Base-by-base conservation (phyloP, 1,140 invertebrate species). In the Solenopsis invicta region DNA sequence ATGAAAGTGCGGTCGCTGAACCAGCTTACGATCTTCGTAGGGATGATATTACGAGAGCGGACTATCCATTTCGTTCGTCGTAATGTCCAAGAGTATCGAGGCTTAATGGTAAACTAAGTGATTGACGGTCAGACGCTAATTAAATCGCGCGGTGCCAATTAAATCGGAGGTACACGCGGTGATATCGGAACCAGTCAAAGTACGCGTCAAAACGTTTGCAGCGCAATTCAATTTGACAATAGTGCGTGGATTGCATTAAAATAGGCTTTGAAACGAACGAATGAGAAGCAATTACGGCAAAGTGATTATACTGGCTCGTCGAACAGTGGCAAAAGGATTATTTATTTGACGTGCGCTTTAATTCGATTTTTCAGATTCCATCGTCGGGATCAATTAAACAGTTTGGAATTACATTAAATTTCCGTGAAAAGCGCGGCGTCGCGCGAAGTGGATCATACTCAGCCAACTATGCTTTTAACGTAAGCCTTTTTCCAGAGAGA, bases 281-380 rank as follows among this genome's bases (percentile, higher is more conserved):
- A 78, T 59, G 61, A 85, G 82, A 66, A 61, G 61, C 72, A 85
- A 85, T 77, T 76, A 85, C 82, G 34, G 13, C 72, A 59, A 78
- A 77, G 80, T 85, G 62, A 86, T 78, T 87, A 59, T 85, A 59
- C 72, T 84, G 89, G 56, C 48, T 84, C 69, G 66, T 45, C 66
- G 66, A 81, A 37, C 78, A 34, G 69, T 75, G 12, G 54, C 24
- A 21, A 48, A 71, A 74, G 67, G 80, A 82, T 74, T 82, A 82
- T 77, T 82, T 82, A 74, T 77, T 85, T 84, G 84, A 82, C 64
- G 21, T 54, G 77, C 77, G 90, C 78, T 92, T 90, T 88, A 89
- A 74, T 90, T 61, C 54, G n/a, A 75, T 61, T 84, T 84, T 84
- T 61, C 69, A 84, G 21, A 84, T 84, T 74, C 69, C 29, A 50